These are phyloP conservation scores for Abramis brama DNA, from an alignment of 2,113 vertebrate genomes.

Conservation along the genomic window DNA sequence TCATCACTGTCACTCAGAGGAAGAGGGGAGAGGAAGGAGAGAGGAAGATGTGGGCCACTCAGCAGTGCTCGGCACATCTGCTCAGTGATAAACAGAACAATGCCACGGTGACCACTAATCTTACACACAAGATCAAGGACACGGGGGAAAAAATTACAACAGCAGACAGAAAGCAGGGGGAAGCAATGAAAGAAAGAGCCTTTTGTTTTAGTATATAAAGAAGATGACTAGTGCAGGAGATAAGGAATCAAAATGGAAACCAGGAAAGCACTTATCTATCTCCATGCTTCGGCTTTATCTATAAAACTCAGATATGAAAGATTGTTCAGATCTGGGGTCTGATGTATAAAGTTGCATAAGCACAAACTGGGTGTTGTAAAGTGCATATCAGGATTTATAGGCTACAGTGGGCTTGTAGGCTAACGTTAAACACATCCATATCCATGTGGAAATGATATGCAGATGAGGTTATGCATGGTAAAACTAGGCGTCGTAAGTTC, in stretches of 20 bases:
- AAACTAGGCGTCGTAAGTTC: no score
- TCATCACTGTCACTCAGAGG: conserved; percentile 46
- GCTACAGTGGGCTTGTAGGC: background rate
- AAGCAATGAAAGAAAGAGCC: conserved; percentile 45
- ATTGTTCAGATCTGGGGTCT: conserved; percentile 3
- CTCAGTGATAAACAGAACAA: conserved; percentile 37
- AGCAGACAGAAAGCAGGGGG: background rate
- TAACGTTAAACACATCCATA: background rate
- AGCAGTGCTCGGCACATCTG: conserved; percentile 43
- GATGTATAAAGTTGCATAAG: background rate
- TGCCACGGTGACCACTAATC: conserved; percentile 28
- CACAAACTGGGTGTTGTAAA: background rate
- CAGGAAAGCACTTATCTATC: conserved; percentile 49
- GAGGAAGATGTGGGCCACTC: conserved; percentile 43
- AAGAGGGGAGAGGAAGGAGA: conserved; percentile 36
- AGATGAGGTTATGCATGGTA: background rate
- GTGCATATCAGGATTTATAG: background rate
- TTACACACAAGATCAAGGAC: conserved; percentile 40
- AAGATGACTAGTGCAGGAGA: background rate
- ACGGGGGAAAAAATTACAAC: background rate
- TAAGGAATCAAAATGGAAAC: conserved; percentile 38
- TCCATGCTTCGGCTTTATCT: conserved; percentile 39
- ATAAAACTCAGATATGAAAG: conserved; percentile 26
- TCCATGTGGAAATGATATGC: background rate
- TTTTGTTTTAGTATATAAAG: conserved; percentile 45